Evolutionary conservation across 2,888 invertebrate species (phyloP), one percentile per base, ranked within the genome.

Genomic region (Noctua janthe): DNA sequence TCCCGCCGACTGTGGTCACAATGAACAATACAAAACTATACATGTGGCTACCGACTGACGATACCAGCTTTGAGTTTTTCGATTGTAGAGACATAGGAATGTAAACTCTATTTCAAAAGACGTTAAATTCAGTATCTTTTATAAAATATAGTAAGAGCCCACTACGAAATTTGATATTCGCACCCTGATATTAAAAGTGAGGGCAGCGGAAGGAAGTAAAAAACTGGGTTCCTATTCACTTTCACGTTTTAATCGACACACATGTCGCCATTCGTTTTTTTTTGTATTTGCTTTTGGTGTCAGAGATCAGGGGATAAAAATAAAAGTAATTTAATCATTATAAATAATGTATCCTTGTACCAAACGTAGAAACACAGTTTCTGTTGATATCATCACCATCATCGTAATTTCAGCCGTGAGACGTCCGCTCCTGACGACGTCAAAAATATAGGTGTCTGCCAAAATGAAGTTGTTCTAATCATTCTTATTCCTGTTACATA

Each of bases 151-250:
- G 81, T 87, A 87, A 81, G 82, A 89, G 88, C 92, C 83, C 91
- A 88, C 91, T 87, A 87, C 91, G 96, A 94, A 96, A 97, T 95
- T 96, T 94, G 95, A 97, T 96, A 96, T 95, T 95, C 94, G 94
- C 95, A 94, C 95, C 95, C 95, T 92, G 93, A 91, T 92, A 94
- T 95, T 95, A 95, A 96, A 96, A 96, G 95, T 94, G 94, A 95
- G 94, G 95, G 94, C 95, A 95, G 91, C 97, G 97, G 97, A 97
- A 96, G 97, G 97, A 97, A 97, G 94, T 96, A 95, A 96, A 97
- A 96, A 96, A 94, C 91, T 92, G 92, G 92, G 94, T 94, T 94
- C 92, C 94, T 94, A 96, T 94, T 96, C 95, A 96, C 96, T 97
- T 96, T 96, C 95, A 94, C 94, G 93, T 93, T 94, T 94, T 94